Evolutionary conservation across 2,797 vertebrate genomes (phyloP).

Genomic region (Miichthys miiuy): DNA sequence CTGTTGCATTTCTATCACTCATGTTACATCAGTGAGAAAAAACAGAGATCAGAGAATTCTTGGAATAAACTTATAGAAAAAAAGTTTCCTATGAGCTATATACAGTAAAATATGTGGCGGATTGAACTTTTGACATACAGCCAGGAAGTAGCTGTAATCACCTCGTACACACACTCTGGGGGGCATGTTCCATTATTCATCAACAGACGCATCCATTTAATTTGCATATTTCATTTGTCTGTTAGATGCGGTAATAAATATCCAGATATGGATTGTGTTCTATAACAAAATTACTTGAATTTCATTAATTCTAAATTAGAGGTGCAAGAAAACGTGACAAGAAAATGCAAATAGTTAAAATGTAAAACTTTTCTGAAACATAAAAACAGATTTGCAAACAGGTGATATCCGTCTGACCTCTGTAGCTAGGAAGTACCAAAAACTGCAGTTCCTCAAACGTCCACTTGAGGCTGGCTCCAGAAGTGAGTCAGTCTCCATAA

Average conservation of each 20-base stretch:
- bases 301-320: slow-evolving; percentile 32
- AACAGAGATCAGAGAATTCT: not conserved
- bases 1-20: slow-evolving; percentile 47
- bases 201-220: slow-evolving; percentile 28
- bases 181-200: slow-evolving; percentile 59
- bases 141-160: slow-evolving; percentile 34
- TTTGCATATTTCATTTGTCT: slow-evolving; percentile 59
- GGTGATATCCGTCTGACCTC: not conserved
- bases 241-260: slow-evolving; percentile 43
- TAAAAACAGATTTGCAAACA: slow-evolving; percentile 6
- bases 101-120: not conserved
- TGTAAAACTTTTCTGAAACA: slow-evolving; percentile 5
- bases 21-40: slow-evolving; percentile 34
- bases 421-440: too few species aligned
- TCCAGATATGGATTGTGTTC: slow-evolving; percentile 27
- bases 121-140: slow-evolving; percentile 20
- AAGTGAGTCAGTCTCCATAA: too few species aligned
- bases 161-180: not conserved
- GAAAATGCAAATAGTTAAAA: slow-evolving; percentile 3
- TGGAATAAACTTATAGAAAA: not conserved
- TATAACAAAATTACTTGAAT: slow-evolving; percentile 16
- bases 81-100: not conserved
- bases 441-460: too few species aligned
- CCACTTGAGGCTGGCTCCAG: too few species aligned
- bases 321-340: slow-evolving; percentile 9